A percentile compares a stretch with the other conserved stretches of the same genome.
These are phyloP conservation scores for Polydrusus cervinus DNA, from an alignment of 2,888 invertebrate genomes.

Conservation along the genomic window DNA sequence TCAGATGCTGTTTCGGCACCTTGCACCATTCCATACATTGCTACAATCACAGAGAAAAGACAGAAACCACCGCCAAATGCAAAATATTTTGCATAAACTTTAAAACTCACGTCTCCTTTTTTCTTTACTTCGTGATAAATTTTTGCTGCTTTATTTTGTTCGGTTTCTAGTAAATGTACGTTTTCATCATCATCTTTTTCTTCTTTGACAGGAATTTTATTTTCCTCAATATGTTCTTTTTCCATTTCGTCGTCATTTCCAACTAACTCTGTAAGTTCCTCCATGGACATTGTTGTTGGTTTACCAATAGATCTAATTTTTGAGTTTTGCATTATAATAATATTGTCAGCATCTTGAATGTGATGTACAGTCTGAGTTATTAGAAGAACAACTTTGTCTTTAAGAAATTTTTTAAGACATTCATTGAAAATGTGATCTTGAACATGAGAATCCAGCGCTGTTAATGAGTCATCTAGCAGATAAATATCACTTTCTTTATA, in stretches of 20 bases:
- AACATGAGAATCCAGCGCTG: constrained; percentile 89
- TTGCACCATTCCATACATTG: constrained; percentile 58
- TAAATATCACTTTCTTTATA: constrained; percentile 89
- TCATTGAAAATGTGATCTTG: constrained; percentile 88
- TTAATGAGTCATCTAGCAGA: constrained; percentile 89
- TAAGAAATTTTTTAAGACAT: constrained; percentile 78
- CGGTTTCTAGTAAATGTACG: constrained; percentile 55
- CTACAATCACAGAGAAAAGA: constrained; percentile 53
- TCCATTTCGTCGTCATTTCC: constrained; percentile 68
- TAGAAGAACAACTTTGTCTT: constrained; percentile 79
- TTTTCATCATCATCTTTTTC: constrained; percentile 34
- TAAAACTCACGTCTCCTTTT: constrained; percentile 59
- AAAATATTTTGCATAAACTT: constrained; percentile 62
- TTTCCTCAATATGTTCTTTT: constrained; percentile 65
- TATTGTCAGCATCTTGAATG: constrained; percentile 71
- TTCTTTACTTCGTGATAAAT: constrained; percentile 62
- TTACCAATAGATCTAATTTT: constrained; percentile 76
- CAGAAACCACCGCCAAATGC: constrained; percentile 60
- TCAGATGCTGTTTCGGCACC: constrained; percentile 59
- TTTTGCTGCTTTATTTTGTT: constrained; percentile 56
- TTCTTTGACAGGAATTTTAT: constrained; percentile 33
- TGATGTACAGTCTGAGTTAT: constrained; percentile 82
- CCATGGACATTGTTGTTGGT: constrained; percentile 79
- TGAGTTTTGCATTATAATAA: constrained; percentile 68
- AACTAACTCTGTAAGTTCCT: constrained; percentile 82